phyloP scores from a whole-genome alignment of 2,113 vertebrate species.

The Callaeas wilsoni region DNA sequence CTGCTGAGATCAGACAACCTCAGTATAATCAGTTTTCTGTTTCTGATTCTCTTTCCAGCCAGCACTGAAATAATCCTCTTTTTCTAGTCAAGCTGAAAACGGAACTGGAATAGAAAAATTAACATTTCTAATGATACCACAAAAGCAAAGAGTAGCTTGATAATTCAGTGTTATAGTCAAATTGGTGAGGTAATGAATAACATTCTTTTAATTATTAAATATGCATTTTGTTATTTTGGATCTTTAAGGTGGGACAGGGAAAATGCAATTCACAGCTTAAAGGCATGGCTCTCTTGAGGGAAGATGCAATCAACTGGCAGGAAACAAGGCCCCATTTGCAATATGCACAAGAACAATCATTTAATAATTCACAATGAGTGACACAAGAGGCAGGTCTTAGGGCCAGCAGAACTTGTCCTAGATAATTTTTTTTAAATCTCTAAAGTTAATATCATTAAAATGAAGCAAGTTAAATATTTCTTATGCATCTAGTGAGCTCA shows the following conservation, averaged over 20 bases:
- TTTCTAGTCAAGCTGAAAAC: background rate
- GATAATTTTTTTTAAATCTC: background rate
- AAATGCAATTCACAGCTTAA: conserved; percentile 50
- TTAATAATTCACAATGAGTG: conserved; percentile 64
- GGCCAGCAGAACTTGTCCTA: conserved; percentile 38
- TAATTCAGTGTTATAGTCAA: conserved; percentile 46
- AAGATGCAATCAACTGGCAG: conserved; percentile 65
- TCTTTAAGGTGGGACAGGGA: conserved; percentile 26
- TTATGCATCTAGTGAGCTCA: background rate
- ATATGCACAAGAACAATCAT: conserved; percentile 65
- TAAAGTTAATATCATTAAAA: conserved; percentile 9
- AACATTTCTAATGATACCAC: background rate
- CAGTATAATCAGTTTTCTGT: conserved; percentile 6
- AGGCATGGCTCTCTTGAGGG: conserved; percentile 63
- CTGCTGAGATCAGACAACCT: background rate
- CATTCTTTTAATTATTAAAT: conserved; percentile 71
- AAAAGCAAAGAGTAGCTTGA: conserved; percentile 27
- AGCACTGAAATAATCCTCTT: background rate
- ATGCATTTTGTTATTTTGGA: conserved; percentile 69
- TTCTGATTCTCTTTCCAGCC: background rate
- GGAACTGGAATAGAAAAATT: background rate
- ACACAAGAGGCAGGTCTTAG: conserved; percentile 29
- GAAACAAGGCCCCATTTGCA: conserved; percentile 64
- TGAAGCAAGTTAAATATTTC: conserved; percentile 4
- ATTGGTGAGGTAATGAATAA: conserved; percentile 61